phyloP scores from a whole-genome alignment of 2,888 invertebrate genomes.

The Dorcus hopei region DNA sequence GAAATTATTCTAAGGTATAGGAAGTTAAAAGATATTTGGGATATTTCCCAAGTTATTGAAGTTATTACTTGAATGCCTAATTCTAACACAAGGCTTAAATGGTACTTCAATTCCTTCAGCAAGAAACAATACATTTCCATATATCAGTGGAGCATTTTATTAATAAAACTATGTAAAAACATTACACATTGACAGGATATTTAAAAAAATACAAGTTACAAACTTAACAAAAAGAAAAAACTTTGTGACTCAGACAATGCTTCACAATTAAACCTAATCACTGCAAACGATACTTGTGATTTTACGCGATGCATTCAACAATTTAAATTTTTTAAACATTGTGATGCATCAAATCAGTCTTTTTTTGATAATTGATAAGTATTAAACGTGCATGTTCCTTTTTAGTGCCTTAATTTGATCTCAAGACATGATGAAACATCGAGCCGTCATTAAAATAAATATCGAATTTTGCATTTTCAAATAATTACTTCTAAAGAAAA shows the following conservation, averaged over 20 bases:
- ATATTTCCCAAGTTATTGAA: too few species aligned
- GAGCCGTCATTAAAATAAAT: background rate
- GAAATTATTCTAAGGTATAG: too few species aligned
- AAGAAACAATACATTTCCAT: background rate
- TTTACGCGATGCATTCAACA: background rate
- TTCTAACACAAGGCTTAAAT: too few species aligned
- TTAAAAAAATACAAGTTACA: too few species aligned
- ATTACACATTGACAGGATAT: constrained; percentile 5
- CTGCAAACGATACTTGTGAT: too few species aligned
- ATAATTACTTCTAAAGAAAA: too few species aligned
- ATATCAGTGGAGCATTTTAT: background rate
- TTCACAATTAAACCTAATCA: too few species aligned
- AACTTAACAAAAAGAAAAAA: background rate
- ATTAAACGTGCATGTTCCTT: background rate
- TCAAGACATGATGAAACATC: background rate
- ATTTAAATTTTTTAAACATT: background rate
- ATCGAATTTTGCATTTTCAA: background rate
- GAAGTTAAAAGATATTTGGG: too few species aligned
- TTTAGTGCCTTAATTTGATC: background rate
- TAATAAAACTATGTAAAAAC: constrained; percentile 9
- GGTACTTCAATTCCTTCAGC: too few species aligned
- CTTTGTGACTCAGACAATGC: background rate
- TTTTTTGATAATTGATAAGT: background rate
- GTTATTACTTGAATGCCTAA: too few species aligned
- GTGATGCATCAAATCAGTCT: constrained; percentile 18